These are phyloP conservation scores for Epiblema foenella DNA, from an alignment of 2,888 invertebrate genomes.

Conservation along the genomic window DNA sequence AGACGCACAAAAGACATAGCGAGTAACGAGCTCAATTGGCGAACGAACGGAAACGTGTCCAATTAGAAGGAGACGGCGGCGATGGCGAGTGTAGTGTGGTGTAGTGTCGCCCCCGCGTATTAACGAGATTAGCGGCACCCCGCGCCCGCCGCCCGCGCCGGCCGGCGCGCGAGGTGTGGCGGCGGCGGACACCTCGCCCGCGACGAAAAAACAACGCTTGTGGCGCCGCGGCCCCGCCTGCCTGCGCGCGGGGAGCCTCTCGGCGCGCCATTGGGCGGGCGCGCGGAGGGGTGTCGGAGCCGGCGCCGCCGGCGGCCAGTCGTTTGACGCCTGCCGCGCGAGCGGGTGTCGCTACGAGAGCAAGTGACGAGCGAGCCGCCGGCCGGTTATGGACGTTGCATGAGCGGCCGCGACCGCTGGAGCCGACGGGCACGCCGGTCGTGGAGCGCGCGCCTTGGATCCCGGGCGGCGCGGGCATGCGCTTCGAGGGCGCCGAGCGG, in stretches of 20 bases:
- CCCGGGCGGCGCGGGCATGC: slow-evolving; percentile 87
- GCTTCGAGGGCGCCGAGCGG: slow-evolving; percentile 89
- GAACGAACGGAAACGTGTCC: slow-evolving; percentile 84
- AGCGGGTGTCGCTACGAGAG: slow-evolving; percentile 76
- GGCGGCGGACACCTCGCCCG: slow-evolving; percentile 80
- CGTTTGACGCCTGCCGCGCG: slow-evolving; percentile 82
- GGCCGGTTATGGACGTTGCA: slow-evolving; percentile 78
- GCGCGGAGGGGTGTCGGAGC: slow-evolving; percentile 82
- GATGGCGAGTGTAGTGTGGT: slow-evolving; percentile 66
- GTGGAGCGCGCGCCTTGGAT: slow-evolving; percentile 82
- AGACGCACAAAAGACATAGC: slow-evolving; percentile 74
- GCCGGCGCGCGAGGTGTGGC: slow-evolving; percentile 69
- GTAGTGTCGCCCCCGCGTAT: slow-evolving; percentile 62
- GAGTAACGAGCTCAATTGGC: slow-evolving; percentile 83
- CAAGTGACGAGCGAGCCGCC: slow-evolving; percentile 68
- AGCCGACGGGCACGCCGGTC: slow-evolving; percentile 82
- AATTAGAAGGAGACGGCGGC: slow-evolving; percentile 82
- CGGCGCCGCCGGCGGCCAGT: slow-evolving; percentile 83
- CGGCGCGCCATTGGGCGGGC: slow-evolving; percentile 76
- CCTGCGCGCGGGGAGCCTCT: slow-evolving; percentile 57
- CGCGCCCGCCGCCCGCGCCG: slow-evolving; percentile 56
- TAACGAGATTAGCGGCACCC: slow-evolving; percentile 78
- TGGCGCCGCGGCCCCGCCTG: slow-evolving; percentile 73
- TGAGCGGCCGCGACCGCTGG: slow-evolving; percentile 87
- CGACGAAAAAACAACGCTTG: slow-evolving; percentile 79